Evolutionary conservation across 1,140 invertebrate genomes (phyloP).

Genomic region (Diabrotica undecimpunctata): DNA sequence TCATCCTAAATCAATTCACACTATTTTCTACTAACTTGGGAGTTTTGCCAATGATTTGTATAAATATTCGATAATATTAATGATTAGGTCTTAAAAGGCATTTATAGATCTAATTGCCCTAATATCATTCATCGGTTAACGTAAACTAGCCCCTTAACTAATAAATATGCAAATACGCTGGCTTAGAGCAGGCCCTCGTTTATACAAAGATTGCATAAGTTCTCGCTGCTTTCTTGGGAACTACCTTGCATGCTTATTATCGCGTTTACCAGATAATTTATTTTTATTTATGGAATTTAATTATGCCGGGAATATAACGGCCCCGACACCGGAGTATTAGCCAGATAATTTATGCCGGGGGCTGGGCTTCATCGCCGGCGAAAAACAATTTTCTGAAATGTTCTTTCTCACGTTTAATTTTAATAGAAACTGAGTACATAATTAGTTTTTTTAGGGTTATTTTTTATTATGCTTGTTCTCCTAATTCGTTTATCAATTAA

Average conservation of each 20-base stretch:
- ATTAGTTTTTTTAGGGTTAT: background rate
- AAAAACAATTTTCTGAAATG: background rate
- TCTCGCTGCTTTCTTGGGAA: slow-evolving; percentile 27
- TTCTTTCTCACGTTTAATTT: slow-evolving; percentile 2
- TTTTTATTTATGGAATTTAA: slow-evolving; percentile 40
- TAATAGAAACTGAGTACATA: background rate
- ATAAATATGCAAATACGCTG: slow-evolving; percentile 37
- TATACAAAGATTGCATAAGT: slow-evolving; percentile 31
- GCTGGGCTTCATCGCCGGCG: background rate
- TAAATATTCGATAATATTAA: too few species aligned
- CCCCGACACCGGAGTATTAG: slow-evolving; percentile 4
- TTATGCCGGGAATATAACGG: slow-evolving; percentile 22
- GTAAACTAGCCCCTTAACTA: background rate
- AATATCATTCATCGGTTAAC: too few species aligned
- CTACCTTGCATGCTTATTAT: slow-evolving; percentile 37
- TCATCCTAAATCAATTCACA: too few species aligned
- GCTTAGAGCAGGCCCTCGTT: slow-evolving; percentile 19
- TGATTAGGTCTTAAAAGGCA: too few species aligned
- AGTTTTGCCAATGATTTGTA: too few species aligned
- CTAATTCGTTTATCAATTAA: too few species aligned
- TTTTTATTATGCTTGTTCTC: too few species aligned
- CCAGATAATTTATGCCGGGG: background rate
- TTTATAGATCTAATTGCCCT: too few species aligned
- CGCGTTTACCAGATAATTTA: slow-evolving; percentile 34
- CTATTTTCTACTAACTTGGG: too few species aligned